Conservation (phyloP, 2,113 vertebrate genomes). For the Toxotes jaculatrix region DNA sequence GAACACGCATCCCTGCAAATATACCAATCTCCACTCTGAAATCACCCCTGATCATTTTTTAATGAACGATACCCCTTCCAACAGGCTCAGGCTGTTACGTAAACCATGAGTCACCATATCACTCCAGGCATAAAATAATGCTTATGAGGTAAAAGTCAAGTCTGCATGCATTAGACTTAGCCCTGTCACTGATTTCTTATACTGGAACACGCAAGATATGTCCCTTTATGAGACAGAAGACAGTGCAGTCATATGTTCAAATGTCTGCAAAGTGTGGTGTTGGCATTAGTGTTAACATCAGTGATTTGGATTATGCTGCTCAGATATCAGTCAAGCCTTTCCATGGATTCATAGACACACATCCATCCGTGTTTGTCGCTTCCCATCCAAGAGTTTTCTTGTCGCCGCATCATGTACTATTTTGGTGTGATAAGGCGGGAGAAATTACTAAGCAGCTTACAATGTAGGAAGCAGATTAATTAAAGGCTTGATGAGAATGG, state of each 20-base stretch:
- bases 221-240: conserved; percentile 41
- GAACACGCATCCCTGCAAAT: conserved; percentile 31
- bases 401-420: conserved; percentile 58
- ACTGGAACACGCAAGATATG: conserved; percentile 45
- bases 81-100: conserved; percentile 64
- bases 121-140: conserved; percentile 76
- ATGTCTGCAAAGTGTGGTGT: conserved; percentile 23
- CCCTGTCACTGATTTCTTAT: conserved; percentile 36
- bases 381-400: conserved; percentile 33
- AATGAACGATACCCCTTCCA: conserved; percentile 70
- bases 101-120: conserved; percentile 77
- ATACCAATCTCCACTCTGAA: conserved; percentile 50
- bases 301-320: conserved; percentile 58
- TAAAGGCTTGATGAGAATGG: conserved; percentile 77
- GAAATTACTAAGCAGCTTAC: conserved; percentile 77
- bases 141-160: conserved; percentile 76
- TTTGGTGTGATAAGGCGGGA: conserved; percentile 70
- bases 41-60: conserved; percentile 74
- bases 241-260: conserved; percentile 28
- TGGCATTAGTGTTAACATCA: conserved; percentile 22
- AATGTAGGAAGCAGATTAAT: conserved; percentile 79
- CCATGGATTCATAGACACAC: conserved; percentile 49
- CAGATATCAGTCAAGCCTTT: conserved; percentile 58
- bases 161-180: conserved; percentile 59
- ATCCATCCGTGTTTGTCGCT: conserved; percentile 32